Evolutionary conservation across 1,140 invertebrate species (phyloP).

Genomic region (Bicyclus anynana): DNA sequence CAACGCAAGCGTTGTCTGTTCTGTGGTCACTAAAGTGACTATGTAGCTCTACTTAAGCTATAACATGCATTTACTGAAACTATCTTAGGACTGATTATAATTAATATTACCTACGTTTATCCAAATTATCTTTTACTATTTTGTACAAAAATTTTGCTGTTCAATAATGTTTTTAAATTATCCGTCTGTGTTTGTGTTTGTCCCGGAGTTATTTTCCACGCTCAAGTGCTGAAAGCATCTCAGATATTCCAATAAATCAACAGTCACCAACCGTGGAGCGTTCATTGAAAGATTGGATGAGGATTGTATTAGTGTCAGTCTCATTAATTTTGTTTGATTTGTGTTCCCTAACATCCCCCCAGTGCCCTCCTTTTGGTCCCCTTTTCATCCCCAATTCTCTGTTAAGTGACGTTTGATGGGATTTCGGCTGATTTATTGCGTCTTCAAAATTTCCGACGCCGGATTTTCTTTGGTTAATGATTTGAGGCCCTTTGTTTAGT

Average conservation of each 20-base stretch:
- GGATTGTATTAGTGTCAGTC: neutral
- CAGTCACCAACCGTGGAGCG: neutral
- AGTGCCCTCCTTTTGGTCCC: no score
- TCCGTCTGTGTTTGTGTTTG: no score
- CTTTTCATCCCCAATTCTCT: neutral
- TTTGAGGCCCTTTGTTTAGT: neutral
- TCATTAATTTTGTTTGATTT: slow-evolving; percentile 1
- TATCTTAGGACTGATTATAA: no score
- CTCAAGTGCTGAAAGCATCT: neutral
- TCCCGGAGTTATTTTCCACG: no score
- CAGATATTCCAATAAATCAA: neutral
- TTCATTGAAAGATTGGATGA: neutral
- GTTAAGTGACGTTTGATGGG: neutral
- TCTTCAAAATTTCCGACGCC: neutral
- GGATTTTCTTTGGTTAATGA: neutral
- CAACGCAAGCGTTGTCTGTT: no score
- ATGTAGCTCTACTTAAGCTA: no score
- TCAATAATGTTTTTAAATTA: no score
- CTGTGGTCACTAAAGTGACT: no score
- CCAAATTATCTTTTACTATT: no score
- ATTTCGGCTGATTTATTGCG: neutral
- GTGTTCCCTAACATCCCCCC: neutral
- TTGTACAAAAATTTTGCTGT: no score
- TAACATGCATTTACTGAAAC: no score
- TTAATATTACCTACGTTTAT: no score